Evolutionary conservation across 2,113 vertebrate genomes (phyloP), one percentile per base, ranked within the genome.

Genomic region (Sceloporus tristichus): DNA sequence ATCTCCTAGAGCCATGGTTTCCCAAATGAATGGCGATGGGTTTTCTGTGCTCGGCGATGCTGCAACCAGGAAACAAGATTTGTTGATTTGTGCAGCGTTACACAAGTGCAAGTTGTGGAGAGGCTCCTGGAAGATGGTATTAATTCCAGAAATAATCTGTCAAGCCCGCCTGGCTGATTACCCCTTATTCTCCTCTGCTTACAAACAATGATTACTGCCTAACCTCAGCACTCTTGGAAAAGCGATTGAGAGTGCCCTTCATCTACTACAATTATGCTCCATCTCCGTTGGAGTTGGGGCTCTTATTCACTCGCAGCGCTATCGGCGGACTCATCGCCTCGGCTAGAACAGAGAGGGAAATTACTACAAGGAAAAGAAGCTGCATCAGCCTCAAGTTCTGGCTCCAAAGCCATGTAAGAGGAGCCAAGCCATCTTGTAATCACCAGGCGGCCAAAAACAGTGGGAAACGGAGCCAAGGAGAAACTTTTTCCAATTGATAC

Each of bases 201-300:
- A 96, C 95, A 95, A 96, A 96, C 95, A 96, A 94, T 95, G 94
- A 95, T 96, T 96, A 96, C 92, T 87, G 90, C 88, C 94, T 95
- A 95, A 95, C 95, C 92, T 95, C 95, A 90, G 94, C 93, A 93
- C 94, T 94, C 95, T 95, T 96, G 94, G 94, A 94, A 88, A 88
- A 94, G 93, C 89, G 93, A 89, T 0, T 0, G 82, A 93, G 91
- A 95, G 94, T 88, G 92, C 94, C 94, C 95, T 95, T 95, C 95
- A 95, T 94, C 95, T 90, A 71, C 68, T 84, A 85, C 92, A 95
- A 95, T 96, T 95, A 96, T 0, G 87, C 90, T 91, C 92, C 92
- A 88, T 94, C 93, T 94, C 93, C 90, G 89, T 93, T 23, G 0
- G 95, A 95, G 92, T 90, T 71, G 59, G 84, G 86, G 90, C 93